These are phyloP conservation scores for Odontophorus gujanensis DNA, from an alignment of 2,113 vertebrate genomes.

Conservation along the genomic window DNA sequence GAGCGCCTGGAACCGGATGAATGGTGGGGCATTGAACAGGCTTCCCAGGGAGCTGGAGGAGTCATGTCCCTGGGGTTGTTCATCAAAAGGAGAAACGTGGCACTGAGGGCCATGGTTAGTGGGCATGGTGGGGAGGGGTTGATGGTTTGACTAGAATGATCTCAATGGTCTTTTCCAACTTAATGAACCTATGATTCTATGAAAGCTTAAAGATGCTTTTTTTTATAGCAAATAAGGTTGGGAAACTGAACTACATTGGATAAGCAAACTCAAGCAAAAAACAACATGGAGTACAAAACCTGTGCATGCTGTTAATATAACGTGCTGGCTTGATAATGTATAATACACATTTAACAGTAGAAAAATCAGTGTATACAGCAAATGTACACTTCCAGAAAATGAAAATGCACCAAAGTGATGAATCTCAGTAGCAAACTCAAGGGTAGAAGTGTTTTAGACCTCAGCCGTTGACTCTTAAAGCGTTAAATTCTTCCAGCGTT, in stretches of 20 bases:
- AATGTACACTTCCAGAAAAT: not conserved
- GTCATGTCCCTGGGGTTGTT: not conserved
- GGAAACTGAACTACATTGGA: not conserved
- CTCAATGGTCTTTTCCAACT: too few species aligned
- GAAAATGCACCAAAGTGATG: not conserved
- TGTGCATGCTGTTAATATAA: not conserved
- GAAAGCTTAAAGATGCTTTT: not conserved
- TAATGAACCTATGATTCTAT: too few species aligned
- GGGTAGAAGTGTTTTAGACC: not conserved
- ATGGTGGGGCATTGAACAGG: not conserved
- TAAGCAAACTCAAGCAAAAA: not conserved
- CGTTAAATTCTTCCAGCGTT: not conserved
- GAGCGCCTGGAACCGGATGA: not conserved
- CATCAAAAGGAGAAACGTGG: too few species aligned
- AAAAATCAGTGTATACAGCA: not conserved
- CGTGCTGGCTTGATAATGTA: not conserved
- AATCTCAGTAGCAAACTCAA: not conserved
- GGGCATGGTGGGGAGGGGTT: too few species aligned
- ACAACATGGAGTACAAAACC: not conserved
- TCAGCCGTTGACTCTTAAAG: not conserved
- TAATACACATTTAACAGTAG: not conserved
- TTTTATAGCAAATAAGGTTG: not conserved
- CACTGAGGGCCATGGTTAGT: too few species aligned
- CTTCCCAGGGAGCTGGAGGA: too few species aligned
- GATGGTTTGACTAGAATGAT: too few species aligned